phyloP scores from a whole-genome alignment of 2,888 invertebrate genomes.

The Morinoia aosen region DNA sequence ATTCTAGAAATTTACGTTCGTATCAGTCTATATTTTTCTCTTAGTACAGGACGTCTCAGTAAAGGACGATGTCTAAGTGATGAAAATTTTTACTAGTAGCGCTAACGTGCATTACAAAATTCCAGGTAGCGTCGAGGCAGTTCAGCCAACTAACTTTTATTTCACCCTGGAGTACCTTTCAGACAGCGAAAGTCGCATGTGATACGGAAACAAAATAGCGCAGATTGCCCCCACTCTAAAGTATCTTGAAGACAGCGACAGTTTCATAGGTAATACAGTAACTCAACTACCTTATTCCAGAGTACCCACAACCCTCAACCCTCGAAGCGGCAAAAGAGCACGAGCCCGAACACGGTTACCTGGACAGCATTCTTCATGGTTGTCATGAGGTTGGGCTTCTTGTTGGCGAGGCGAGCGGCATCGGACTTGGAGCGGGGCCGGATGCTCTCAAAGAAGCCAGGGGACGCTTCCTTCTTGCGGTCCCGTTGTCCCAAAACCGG shows the following conservation, averaged over 20 bases:
- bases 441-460: conserved; percentile 63
- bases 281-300: no score
- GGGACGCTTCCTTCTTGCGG: conserved; percentile 61
- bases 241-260: no score
- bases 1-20: neutral
- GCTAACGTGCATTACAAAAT: neutral
- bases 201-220: no score
- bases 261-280: no score
- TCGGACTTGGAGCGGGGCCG: conserved; percentile 83
- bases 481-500: neutral
- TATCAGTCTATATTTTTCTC: neutral
- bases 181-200: no score
- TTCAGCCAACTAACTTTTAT: neutral
- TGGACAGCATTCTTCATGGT: conserved; percentile 88
- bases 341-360: conserved; percentile 72
- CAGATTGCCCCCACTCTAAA: no score
- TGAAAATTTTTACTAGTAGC: neutral
- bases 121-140: neutral
- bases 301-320: no score
- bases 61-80: neutral
- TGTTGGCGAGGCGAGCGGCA: conserved; percentile 75
- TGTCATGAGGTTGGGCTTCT: conserved; percentile 80
- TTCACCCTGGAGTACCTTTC: neutral
- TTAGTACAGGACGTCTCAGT: neutral
- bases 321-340: no score